Percentiles rank a stretch among this genome's conserved stretches.
Evolutionary conservation across 2,888 invertebrate genomes (phyloP).

Genomic region (Hemithea aestivaria): DNA sequence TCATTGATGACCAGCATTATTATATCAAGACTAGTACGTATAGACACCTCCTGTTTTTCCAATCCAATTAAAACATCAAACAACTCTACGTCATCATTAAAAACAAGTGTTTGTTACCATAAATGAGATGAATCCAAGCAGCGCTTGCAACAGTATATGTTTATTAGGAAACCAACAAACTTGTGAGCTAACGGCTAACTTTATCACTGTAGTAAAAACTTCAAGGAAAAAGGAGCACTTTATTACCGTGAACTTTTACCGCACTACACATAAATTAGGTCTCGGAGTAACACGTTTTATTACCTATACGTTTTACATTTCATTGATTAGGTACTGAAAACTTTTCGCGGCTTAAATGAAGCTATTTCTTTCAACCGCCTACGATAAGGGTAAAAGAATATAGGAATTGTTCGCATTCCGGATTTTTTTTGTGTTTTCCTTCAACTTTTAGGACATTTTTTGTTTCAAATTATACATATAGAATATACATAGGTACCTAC

Average conservation of each 20-base stretch:
- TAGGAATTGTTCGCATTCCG: no score
- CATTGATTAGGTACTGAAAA: background rate
- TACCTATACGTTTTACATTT: slow-evolving; percentile 18
- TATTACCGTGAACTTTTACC: slow-evolving; percentile 32
- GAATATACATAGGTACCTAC: no score
- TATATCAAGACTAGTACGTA: no score
- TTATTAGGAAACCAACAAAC: slow-evolving; percentile 36
- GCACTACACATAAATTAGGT: slow-evolving; percentile 27
- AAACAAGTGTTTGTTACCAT: slow-evolving; percentile 17
- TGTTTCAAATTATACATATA: no score
- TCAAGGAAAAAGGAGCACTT: slow-evolving; percentile 30
- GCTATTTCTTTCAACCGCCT: no score
- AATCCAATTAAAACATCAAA: no score
- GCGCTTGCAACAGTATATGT: slow-evolving; percentile 33
- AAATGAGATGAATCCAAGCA: slow-evolving; percentile 32
- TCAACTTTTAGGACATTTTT: no score
- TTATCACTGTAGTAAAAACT: slow-evolving; percentile 30
- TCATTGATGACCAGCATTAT: no score
- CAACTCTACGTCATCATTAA: slow-evolving; percentile 20
- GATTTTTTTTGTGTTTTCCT: no score
- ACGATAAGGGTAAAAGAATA: no score
- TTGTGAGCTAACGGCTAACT: slow-evolving; percentile 17
- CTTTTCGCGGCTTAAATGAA: no score
- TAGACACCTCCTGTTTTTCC: no score
- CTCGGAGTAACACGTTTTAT: slow-evolving; percentile 22